These are phyloP conservation scores for Sarcophaga caerulescens DNA, from an alignment of 2,888 invertebrate genomes.

Conservation along the genomic window DNA sequence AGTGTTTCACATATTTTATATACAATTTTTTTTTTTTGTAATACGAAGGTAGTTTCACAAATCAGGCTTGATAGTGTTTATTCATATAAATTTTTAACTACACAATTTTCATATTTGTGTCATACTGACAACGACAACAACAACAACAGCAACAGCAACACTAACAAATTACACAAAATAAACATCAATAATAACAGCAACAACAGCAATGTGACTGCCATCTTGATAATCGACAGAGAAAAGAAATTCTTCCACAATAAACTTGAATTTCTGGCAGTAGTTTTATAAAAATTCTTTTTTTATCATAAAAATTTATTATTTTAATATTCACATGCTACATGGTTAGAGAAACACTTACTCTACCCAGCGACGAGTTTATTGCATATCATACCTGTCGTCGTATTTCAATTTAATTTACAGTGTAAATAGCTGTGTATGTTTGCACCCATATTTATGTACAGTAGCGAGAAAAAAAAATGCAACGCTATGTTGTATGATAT, in stretches of 20 bases:
- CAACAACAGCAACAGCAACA: conserved; percentile 29
- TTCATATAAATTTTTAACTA: conserved; percentile 37
- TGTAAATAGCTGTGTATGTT: neutral
- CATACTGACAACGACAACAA: conserved; percentile 25
- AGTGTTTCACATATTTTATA: neutral
- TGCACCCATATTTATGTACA: neutral
- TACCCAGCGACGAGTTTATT: neutral
- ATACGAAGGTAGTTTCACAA: conserved; percentile 53
- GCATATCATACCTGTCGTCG: neutral
- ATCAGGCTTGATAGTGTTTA: conserved; percentile 39
- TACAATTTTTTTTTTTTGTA: neutral
- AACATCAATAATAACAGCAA: neutral
- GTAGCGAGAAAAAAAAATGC: too few relatives aligned
- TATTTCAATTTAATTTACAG: neutral
- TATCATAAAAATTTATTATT: conserved; percentile 8
- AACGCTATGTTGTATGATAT: too few relatives aligned
- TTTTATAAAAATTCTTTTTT: neutral
- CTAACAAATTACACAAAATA: neutral
- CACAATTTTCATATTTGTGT: conserved; percentile 59
- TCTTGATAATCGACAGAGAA: conserved; percentile 8
- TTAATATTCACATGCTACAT: conserved; percentile 28
- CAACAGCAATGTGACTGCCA: neutral
- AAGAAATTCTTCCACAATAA: conserved; percentile 53
- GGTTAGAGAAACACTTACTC: neutral
- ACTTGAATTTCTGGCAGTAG: conserved; percentile 59